These are phyloP conservation scores for Temnothorax unifasciatus DNA, from an alignment of 2,888 invertebrate genomes.

Conservation along the genomic window DNA sequence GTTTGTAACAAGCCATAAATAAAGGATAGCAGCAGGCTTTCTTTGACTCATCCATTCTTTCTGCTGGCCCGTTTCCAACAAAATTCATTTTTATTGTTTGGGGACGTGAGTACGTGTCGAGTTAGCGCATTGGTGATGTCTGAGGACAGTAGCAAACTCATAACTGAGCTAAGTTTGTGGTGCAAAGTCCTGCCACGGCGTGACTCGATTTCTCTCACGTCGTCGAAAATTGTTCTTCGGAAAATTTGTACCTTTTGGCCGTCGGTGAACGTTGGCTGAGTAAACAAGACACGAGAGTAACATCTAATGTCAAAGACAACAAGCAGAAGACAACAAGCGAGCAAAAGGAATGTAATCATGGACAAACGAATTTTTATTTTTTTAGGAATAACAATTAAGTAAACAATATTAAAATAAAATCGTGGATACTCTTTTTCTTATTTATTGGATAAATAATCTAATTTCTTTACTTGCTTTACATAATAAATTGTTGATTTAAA, in stretches of 20 bases:
- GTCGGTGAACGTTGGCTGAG: background rate
- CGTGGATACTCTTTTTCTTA: no score
- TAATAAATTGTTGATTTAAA: background rate
- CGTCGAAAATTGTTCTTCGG: conserved; percentile 50
- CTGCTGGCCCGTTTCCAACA: conserved; percentile 16
- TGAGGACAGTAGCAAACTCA: conserved; percentile 46
- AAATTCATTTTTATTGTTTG: conserved; percentile 45
- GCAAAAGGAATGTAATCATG: background rate
- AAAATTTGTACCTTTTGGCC: conserved; percentile 41
- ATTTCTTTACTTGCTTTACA: background rate
- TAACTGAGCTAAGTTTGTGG: conserved; percentile 52
- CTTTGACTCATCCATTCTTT: conserved; percentile 25
- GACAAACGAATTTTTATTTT: no score
- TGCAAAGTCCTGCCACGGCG: conserved; percentile 19
- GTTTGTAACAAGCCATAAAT: conserved; percentile 22
- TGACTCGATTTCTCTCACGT: conserved; percentile 54
- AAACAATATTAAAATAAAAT: no score
- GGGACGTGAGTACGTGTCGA: conserved; percentile 40
- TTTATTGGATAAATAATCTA: background rate
- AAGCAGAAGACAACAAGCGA: background rate
- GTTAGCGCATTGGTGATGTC: conserved; percentile 43
- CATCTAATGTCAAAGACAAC: conserved; percentile 31
- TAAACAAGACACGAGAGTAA: conserved; percentile 31
- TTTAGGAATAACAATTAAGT: no score
- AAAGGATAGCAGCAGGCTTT: conserved; percentile 26